Evolutionary conservation across 2,888 invertebrate genomes (phyloP).

Genomic region (Himalopsyche kuldschensis): DNA sequence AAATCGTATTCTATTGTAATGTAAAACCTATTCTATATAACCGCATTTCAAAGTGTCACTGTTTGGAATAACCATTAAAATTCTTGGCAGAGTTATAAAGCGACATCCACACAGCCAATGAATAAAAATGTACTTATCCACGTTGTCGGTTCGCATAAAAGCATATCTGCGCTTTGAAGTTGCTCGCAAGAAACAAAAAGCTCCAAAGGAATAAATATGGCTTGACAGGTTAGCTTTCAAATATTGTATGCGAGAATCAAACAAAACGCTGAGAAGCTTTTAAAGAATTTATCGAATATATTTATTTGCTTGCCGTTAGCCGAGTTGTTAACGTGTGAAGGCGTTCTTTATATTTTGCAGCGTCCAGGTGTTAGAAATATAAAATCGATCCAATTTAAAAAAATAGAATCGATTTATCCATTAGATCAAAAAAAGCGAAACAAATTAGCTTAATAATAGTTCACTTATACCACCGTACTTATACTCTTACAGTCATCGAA

Average conservation of each 20-base stretch:
- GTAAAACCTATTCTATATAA: background rate
- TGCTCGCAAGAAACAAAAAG: background rate
- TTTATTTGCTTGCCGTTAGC: too few species aligned
- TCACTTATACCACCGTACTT: too few species aligned
- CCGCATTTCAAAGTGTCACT: background rate
- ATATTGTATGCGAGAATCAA: background rate
- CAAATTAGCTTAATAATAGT: too few species aligned
- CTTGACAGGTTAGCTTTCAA: background rate
- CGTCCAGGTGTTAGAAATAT: too few species aligned
- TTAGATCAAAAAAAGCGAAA: too few species aligned
- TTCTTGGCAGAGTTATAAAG: background rate
- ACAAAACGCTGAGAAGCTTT: background rate
- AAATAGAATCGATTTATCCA: too few species aligned
- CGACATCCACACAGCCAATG: background rate
- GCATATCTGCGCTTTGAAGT: background rate
- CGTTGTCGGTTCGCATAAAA: background rate
- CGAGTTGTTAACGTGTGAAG: too few species aligned
- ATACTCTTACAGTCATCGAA: too few species aligned
- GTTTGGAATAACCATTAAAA: background rate
- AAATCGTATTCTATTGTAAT: background rate
- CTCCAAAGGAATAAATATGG: background rate
- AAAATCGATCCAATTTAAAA: too few species aligned
- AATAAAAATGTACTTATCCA: background rate
- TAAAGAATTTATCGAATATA: too few species aligned
- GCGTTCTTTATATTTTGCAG: too few species aligned